Percentiles rank a stretch among this genome's conserved stretches.
Evolutionary conservation across 2,113 vertebrate species (phyloP).

Genomic region (Gopherus flavomarginatus): DNA sequence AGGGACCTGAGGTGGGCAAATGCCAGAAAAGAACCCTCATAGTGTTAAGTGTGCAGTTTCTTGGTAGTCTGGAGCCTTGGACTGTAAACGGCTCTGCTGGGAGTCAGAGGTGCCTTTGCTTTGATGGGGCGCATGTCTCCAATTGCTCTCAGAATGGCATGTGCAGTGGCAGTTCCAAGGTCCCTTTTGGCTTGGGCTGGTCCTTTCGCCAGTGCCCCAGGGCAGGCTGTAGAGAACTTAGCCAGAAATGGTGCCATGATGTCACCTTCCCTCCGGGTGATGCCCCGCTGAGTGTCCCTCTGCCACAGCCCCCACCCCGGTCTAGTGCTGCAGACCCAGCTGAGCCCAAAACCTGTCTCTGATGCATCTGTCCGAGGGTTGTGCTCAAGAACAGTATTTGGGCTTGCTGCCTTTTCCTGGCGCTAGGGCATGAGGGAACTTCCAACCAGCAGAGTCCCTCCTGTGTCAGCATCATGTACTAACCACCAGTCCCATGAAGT

Average conservation of each 20-base stretch:
- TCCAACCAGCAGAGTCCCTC: no score
- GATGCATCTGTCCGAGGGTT: no score
- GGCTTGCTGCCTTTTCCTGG: no score
- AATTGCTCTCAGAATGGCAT: not conserved
- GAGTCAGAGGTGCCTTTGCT: not conserved
- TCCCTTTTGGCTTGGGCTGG: not conserved
- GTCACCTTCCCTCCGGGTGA: not conserved
- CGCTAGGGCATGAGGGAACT: no score
- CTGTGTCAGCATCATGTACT: no score
- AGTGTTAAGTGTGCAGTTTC: not conserved
- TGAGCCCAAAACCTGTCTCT: no score
- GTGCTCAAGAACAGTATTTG: no score
- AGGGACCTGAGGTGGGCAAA: not conserved
- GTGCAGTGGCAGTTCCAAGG: not conserved
- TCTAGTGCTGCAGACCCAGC: no score
- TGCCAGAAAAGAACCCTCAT: not conserved
- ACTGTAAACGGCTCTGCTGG: not conserved
- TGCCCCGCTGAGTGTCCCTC: not conserved
- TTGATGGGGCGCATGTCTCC: not conserved
- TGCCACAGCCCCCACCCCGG: not conserved
- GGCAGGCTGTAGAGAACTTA: not conserved
- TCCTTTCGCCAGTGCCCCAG: not conserved
- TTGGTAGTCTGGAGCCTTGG: not conserved
- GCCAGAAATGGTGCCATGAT: not conserved
- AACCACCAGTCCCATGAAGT: no score